Base-by-base conservation (phyloP, 1,140 invertebrate genomes). In the Acromyrmex charruanus region DNA sequence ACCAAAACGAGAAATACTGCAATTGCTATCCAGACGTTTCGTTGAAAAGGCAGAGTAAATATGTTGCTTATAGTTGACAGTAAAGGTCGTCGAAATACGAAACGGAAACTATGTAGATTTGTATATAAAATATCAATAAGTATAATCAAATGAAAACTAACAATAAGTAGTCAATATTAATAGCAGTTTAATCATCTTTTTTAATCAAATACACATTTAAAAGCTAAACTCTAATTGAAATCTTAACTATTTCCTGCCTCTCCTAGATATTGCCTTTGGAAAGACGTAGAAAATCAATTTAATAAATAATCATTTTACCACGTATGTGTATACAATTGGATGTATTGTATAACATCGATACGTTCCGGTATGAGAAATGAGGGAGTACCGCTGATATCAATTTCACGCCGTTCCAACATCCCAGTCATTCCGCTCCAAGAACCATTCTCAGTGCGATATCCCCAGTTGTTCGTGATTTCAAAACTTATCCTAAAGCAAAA, bases 381-480 rank as follows among this genome's bases (percentile, higher is more conserved):
- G 1, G 96, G 95, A 2, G 97, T 97, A 2, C 96, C 96, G 92
- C 96, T 96, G 79, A 97, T 96, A 91, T 97, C 96, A 21, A 96
- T 96, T 90, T 96, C 96, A 2, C 94, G 95, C 61, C 95, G 94
- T 0, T 95, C 93, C 71, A 97, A 89, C 93, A 96, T 95, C 3
- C 97, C 97, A 53, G 96, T 96, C 96, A 97, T 97, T 0, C 96
- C 97, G 91, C 90, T 96, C 96, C 96, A 97, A 3, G 96, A 92
- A 0, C 95, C 95, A 55, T 93, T 93, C 25, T 88, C 92, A 0
- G 92, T 72, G 10, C 63, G 90, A 61, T 96, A 96, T 14, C 97
- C 97, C 97, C 97, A 97, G 0, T 95, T 96, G 16, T 95, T 88
- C 6, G 93, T 93, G n/a, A 95, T 93, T 0, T 95, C 88, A 89